A percentile compares a stretch with the other conserved stretches of the same genome.
These are phyloP conservation scores for Drosophila lacteicornis DNA, from an alignment of 1,140 invertebrate genomes.

Conservation along the genomic window DNA sequence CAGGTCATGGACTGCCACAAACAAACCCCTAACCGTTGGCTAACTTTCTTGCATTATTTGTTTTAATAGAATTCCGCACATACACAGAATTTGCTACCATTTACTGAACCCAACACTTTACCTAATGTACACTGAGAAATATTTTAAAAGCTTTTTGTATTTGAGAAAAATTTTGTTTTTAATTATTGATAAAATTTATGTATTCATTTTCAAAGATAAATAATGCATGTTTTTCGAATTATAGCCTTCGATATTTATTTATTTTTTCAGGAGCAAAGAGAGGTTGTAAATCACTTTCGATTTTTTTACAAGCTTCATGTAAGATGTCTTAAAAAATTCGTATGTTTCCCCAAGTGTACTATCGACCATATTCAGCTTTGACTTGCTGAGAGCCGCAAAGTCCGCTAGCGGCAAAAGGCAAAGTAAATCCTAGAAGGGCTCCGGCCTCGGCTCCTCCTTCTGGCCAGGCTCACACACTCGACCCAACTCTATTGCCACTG, in stretches of 20 bases:
- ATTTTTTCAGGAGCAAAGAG: too few relatives aligned
- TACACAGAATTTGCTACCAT: conserved; percentile 41
- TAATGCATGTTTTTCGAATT: too few relatives aligned
- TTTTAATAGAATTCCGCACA: conserved; percentile 61
- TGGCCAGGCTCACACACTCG: conserved; percentile 24
- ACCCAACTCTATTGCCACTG: conserved; percentile 5
- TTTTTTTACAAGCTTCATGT: too few relatives aligned
- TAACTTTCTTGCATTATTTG: conserved; percentile 68
- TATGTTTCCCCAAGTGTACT: conserved; percentile 12
- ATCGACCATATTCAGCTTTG: conserved; percentile 32
- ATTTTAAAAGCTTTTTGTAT: too few relatives aligned
- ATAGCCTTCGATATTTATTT: too few relatives aligned
- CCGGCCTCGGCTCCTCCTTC: conserved; percentile 11
- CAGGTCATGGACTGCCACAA: conserved; percentile 35
- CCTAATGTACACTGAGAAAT: not conserved
- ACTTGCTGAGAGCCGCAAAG: conserved; percentile 49
- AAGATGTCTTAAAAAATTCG: too few relatives aligned
- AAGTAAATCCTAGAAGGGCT: conserved; percentile 52
- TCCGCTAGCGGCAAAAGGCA: conserved; percentile 50
- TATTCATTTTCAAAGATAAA: too few relatives aligned
- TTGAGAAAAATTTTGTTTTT: too few relatives aligned
- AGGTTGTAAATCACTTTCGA: too few relatives aligned
- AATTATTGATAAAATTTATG: too few relatives aligned
- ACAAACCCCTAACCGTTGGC: conserved; percentile 50
- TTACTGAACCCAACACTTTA: conserved; percentile 19